Evolutionary conservation across 2,113 vertebrate genomes (phyloP).

Genomic region (Aphelocoma coerulescens): DNA sequence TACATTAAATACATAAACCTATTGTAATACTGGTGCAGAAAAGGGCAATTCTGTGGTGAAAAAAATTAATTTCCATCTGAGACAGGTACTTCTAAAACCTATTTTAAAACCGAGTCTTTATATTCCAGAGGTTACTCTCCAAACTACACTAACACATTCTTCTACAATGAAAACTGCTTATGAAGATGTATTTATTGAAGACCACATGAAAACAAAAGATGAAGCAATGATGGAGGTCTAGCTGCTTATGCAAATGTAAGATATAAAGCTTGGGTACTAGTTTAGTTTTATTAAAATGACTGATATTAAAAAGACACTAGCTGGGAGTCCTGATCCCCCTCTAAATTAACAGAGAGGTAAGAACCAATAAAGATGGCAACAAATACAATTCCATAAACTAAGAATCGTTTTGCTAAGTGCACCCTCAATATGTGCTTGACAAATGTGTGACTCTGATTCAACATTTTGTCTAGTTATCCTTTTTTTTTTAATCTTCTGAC

Average conservation of each 20-base stretch:
- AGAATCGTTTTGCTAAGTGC: not conserved
- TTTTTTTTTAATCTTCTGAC: not conserved
- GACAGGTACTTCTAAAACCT: not conserved
- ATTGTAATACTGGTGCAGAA: not conserved
- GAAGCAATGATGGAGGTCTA: not conserved
- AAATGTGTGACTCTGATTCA: not conserved
- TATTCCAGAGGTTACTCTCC: not conserved
- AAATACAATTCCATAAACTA: not conserved
- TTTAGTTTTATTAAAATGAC: not conserved
- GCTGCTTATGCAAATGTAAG: not conserved
- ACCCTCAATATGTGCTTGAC: not conserved
- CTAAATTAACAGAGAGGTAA: not conserved
- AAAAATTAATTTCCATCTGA: not conserved
- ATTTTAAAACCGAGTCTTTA: not conserved
- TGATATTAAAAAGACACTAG: not conserved
- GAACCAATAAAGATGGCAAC: not conserved
- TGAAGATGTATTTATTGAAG: not conserved
- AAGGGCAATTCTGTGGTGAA: not conserved
- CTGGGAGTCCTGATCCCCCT: not conserved
- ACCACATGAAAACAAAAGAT: not conserved
- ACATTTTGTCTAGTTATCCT: not conserved
- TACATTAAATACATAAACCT: not conserved
- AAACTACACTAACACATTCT: not conserved
- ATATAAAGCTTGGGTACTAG: not conserved
- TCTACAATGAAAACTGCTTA: not conserved